These are phyloP conservation scores for Ciconia boyciana DNA, from an alignment of 2,113 vertebrate genomes.

Conservation along the genomic window DNA sequence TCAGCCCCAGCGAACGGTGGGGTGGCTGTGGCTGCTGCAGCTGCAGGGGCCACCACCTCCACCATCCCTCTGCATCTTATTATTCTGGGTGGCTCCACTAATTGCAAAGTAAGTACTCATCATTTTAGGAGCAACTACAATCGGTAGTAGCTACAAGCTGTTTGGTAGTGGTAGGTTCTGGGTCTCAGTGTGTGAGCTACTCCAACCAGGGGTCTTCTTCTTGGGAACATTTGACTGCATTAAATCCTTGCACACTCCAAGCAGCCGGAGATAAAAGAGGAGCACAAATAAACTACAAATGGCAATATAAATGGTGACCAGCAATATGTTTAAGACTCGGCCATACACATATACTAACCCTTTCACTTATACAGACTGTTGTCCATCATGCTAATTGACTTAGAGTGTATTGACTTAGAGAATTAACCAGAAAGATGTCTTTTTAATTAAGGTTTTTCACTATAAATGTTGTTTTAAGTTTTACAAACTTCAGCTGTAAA, in stretches of 20 bases:
- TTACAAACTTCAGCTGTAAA: not conserved
- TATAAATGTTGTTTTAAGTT: not conserved
- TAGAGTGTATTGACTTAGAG: no score
- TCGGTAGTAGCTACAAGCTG: not conserved
- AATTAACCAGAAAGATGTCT: not conserved
- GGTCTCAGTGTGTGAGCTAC: not conserved
- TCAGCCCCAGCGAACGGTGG: rapidly evolving
- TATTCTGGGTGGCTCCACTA: not conserved
- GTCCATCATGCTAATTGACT: not conserved
- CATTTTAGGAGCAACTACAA: not conserved
- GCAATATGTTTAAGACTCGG: not conserved
- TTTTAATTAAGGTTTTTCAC: not conserved
- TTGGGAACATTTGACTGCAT: not conserved
- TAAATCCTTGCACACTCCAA: not conserved
- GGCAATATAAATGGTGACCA: not conserved
- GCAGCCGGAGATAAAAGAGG: not conserved
- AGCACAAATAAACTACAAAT: not conserved
- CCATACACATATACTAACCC: no score
- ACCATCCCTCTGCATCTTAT: not conserved
- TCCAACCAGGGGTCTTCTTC: not conserved
- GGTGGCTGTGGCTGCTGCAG: not conserved
- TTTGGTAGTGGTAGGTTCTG: not conserved
- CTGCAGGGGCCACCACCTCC: not conserved
- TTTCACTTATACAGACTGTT: not conserved
- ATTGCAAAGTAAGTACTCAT: not conserved